Evolutionary conservation across 2,888 invertebrate species (phyloP).

Genomic region (Dinocampus coccinellae): DNA sequence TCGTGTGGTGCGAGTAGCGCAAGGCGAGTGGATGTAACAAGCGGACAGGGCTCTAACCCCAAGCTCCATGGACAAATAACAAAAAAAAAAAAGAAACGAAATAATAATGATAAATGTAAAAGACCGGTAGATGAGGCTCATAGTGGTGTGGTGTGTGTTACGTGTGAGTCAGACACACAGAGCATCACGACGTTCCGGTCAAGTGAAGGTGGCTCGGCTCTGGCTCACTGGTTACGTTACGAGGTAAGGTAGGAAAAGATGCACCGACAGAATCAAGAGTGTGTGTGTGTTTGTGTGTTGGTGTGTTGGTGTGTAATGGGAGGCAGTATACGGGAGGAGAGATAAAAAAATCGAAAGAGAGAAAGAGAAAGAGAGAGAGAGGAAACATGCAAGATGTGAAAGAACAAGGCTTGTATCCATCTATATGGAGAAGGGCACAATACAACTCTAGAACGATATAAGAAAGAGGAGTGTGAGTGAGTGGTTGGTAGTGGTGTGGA

Average conservation of each 20-base stretch:
- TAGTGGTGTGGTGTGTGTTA: constrained; percentile 29
- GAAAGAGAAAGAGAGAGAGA: constrained; percentile 30
- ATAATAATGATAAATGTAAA: constrained; percentile 10
- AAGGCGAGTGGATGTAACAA: constrained; percentile 8
- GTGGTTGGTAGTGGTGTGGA: too few relatives aligned
- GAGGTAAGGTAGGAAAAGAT: constrained; percentile 38
- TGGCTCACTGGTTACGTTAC: background rate
- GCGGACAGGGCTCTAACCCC: constrained; percentile 23
- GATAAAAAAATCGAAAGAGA: too few relatives aligned
- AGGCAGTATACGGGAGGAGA: too few relatives aligned
- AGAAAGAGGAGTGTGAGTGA: constrained; percentile 39
- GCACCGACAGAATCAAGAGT: constrained; percentile 46
- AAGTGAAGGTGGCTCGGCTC: constrained; percentile 52
- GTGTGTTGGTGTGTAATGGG: too few relatives aligned
- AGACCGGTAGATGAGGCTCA: constrained; percentile 33
- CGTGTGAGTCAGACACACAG: constrained; percentile 45
- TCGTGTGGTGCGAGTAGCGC: background rate
- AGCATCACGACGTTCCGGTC: constrained; percentile 64
- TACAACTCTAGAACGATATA: background rate
- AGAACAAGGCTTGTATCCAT: constrained; percentile 6
- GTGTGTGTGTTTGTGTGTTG: too few relatives aligned
- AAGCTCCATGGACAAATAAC: constrained; percentile 27
- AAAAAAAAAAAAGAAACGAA: constrained; percentile 3
- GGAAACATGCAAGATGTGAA: constrained; percentile 2
- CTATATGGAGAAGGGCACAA: background rate